Evolutionary conservation across 2,797 vertebrate genomes (phyloP).

Genomic region (Lepilemur ruficaudatus): DNA sequence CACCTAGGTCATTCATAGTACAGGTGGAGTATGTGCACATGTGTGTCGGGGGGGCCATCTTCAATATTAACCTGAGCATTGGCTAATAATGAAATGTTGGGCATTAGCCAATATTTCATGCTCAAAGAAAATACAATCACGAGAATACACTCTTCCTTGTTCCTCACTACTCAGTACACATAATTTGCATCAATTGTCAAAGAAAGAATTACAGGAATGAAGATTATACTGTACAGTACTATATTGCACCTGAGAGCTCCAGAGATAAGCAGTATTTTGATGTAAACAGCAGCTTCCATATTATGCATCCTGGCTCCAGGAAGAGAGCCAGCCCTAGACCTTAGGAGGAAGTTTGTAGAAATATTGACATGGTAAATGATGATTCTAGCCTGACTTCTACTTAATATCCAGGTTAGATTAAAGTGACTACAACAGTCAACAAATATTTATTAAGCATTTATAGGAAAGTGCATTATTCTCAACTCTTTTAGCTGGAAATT

Average conservation of each 20-base stretch:
- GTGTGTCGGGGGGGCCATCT: neutral
- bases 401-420: neutral
- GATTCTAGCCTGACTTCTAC: neutral
- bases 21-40: neutral
- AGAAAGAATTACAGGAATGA: neutral
- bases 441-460: neutral
- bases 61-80: neutral
- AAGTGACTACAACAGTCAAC: neutral
- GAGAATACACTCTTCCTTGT: neutral
- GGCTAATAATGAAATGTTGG: neutral
- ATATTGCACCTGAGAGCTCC: neutral
- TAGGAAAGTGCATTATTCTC: neutral
- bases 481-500: neutral
- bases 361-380: neutral
- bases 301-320: neutral
- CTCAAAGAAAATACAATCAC: neutral
- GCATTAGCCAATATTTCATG: neutral
- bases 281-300: neutral
- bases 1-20: neutral
- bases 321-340: neutral
- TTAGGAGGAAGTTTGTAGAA: neutral
- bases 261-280: neutral
- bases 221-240: neutral
- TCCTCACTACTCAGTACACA: neutral
- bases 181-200: neutral